Evolutionary conservation across 2,888 invertebrate species (phyloP).

Genomic region (Magallana nippona): DNA sequence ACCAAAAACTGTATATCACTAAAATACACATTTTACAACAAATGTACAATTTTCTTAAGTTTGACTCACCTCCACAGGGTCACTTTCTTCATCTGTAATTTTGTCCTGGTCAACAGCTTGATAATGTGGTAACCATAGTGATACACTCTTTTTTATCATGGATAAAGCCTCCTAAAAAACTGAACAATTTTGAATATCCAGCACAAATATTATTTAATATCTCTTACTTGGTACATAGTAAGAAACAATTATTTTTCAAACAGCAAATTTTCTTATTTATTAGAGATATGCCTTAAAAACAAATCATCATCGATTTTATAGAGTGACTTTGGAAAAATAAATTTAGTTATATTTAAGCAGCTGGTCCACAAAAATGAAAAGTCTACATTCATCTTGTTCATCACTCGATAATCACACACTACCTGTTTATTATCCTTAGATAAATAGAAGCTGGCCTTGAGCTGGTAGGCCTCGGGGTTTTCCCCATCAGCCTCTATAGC

Average conservation of each 20-base stretch:
- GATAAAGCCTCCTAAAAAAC: conserved; percentile 76
- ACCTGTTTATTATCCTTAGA: conserved; percentile 78
- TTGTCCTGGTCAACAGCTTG: conserved; percentile 57
- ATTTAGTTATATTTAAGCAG: too few species aligned
- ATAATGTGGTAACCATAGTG: conserved; percentile 79
- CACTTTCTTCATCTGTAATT: conserved; percentile 60
- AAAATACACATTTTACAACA: too few species aligned
- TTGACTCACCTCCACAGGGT: conserved; percentile 64
- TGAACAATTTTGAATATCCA: conserved; percentile 12
- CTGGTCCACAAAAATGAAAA: not conserved
- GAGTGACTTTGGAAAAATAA: too few species aligned
- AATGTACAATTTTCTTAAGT: too few species aligned
- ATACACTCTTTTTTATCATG: conserved; percentile 78
- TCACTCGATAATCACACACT: conserved; percentile 16
- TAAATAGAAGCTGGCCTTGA: conserved; percentile 78
- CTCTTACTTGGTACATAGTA: too few species aligned
- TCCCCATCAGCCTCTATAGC: conserved; percentile 77
- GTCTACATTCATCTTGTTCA: not conserved
- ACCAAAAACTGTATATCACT: too few species aligned
- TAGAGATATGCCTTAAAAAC: too few species aligned
- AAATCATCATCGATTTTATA: too few species aligned
- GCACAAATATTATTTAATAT: not conserved
- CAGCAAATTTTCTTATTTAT: too few species aligned
- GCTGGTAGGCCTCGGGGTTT: conserved; percentile 80
- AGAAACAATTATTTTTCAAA: too few species aligned